Evolutionary conservation across 2,888 invertebrate genomes (phyloP), one percentile per base, ranked within the genome.

Genomic region (Plagiodera versicolora): DNA sequence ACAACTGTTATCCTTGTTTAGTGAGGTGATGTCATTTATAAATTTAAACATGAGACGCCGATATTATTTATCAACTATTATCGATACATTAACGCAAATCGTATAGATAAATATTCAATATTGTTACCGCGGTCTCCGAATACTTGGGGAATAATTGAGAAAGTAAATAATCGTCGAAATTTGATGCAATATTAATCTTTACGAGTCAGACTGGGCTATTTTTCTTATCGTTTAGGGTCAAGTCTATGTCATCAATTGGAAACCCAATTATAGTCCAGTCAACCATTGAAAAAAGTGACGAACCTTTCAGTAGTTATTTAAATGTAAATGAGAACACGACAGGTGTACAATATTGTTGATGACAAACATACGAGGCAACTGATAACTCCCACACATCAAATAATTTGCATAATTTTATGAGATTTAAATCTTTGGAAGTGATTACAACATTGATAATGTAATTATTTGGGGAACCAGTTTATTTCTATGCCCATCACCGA

Each of bases 21-120:
- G 60, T 64, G 6, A 46, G 57, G 63, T 70, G 70, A 70, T 70
- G 70, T 70, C 70, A 70, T 66, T 66, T 58, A 63, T 68, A 64
- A 67, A 68, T 67, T 70, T 70, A 70, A 68, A 67, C 69, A 64
- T 67, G 64, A 69, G 63, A 64, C 57, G 58, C 57, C 62, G 69
- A 69, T 70, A 70, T 61, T 63, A 64, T 69, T 39, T 70, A 70
- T 70, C 69, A 68, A 67, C 69, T 11, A 39, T 39, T 70, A 70
- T 70, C 70, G 64, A 68, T 66, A 66, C 60, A 69, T 70, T 70
- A 70, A 69, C 70, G 67, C 65, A 67, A 63, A 52, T 46, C 51
- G n/a, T n/a, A 50, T 53, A 60, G 69, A 70, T 67, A 70, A 67
- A 60, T 56, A 54, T 60, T 58, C 54, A 60, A 65, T 62, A 62